phyloP scores from a whole-genome alignment of 2,797 vertebrate genomes.

The Crypturellus tataupa region DNA sequence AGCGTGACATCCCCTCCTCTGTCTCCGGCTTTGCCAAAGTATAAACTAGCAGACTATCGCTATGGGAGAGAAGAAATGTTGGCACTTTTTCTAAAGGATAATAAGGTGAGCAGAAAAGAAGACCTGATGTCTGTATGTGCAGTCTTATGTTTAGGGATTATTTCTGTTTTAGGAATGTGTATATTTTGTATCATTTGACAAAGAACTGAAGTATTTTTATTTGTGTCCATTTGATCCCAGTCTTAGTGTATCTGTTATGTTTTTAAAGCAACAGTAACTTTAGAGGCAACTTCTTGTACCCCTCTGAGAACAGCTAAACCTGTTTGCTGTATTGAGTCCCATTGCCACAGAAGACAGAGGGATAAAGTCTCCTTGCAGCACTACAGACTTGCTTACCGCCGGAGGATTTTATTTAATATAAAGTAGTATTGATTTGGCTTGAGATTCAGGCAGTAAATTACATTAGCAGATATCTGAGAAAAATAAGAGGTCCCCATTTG shows the following conservation, averaged over 20 bases:
- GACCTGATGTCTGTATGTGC: background rate
- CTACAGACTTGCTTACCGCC: slow-evolving; percentile 1
- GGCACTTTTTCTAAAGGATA: slow-evolving; percentile 99
- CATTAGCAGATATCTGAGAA: background rate
- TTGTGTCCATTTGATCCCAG: background rate
- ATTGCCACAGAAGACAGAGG: background rate
- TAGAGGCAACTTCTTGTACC: background rate
- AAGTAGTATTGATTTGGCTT: background rate
- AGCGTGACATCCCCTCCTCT: slow-evolving; percentile 94
- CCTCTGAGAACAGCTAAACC: background rate
- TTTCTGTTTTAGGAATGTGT: background rate
- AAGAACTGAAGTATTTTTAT: background rate
- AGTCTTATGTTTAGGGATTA: background rate
- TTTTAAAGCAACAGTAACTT: background rate
- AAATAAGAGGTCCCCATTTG: background rate
- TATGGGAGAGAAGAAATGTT: slow-evolving; percentile 99
- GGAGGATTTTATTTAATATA: background rate
- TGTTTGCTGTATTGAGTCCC: background rate
- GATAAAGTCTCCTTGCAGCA: slow-evolving; percentile 12
- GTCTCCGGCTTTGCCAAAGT: slow-evolving; percentile 98
- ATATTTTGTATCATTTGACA: background rate
- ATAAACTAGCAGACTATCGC: slow-evolving; percentile 99
- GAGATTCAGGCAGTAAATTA: background rate
- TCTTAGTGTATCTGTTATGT: background rate
- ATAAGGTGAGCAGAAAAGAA: slow-evolving; percentile 87